Conservation (phyloP, 2,113 vertebrate species). For the Phodopus roborovskii region DNA sequence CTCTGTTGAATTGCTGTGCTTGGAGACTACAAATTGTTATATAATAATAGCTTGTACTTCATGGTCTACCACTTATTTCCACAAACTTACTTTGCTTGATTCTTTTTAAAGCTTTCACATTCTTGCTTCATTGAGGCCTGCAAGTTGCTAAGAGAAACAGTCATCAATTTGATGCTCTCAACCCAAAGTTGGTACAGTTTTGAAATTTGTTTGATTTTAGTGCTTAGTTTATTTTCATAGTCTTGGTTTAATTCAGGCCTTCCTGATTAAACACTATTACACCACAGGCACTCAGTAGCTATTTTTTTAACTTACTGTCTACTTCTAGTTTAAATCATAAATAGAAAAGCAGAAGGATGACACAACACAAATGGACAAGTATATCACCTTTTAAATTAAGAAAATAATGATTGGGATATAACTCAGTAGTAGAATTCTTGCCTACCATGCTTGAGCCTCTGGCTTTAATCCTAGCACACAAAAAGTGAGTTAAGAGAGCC, state of each 20-base stretch:
- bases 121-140: slow-evolving; percentile 35
- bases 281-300: not conserved
- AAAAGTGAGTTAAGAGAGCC: slow-evolving; percentile 31
- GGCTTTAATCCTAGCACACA: not conserved
- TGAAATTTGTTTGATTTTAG: not conserved
- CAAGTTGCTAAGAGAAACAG: slow-evolving; percentile 33
- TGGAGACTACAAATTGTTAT: slow-evolving; percentile 67
- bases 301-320: slow-evolving; percentile 59
- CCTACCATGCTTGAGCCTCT: not conserved
- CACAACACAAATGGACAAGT: not conserved
- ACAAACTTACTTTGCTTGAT: slow-evolving; percentile 50
- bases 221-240: slow-evolving; percentile 37
- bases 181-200: not conserved
- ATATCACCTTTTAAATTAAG: slow-evolving; percentile 47
- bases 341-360: slow-evolving; percentile 36
- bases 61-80: slow-evolving; percentile 56
- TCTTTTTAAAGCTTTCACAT: slow-evolving; percentile 40
- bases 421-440: not conserved
- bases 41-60: slow-evolving; percentile 76
- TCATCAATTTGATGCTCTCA: slow-evolving; percentile 15
- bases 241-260: slow-evolving; percentile 1
- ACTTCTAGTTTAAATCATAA: slow-evolving; percentile 46
- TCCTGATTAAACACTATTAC: slow-evolving; percentile 27
- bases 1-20: slow-evolving; percentile 54
- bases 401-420: not conserved